These are phyloP conservation scores for Tigriopus japonicus DNA, from an alignment of 1,140 invertebrate genomes.

Conservation along the genomic window DNA sequence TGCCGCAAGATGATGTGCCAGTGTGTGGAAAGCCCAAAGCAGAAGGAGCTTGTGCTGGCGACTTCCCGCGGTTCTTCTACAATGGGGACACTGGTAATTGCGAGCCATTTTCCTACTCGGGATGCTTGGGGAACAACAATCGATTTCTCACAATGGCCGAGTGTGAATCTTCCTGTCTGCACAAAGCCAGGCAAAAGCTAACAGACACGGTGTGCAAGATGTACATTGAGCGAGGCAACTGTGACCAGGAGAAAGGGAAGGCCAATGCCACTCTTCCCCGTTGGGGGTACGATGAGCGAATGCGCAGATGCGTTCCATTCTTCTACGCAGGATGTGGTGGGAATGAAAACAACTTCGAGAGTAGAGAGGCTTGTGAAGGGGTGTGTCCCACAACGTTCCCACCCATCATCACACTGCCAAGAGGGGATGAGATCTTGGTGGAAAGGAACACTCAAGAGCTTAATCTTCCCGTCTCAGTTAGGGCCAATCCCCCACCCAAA, in stretches of 20 bases:
- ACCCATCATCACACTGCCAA: neutral
- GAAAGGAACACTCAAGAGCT: neutral
- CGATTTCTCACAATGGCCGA: neutral
- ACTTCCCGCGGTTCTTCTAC: neutral
- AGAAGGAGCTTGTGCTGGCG: neutral
- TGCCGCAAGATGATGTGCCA: neutral
- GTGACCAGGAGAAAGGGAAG: neutral
- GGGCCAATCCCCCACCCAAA: slow-evolving; percentile 4
- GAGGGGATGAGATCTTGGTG: slow-evolving; percentile 1
- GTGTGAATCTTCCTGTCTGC: neutral
- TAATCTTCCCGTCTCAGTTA: neutral
- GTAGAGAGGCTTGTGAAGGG: neutral
- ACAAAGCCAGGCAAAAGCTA: neutral
- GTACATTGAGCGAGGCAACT: neutral
- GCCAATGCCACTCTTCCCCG: neutral
- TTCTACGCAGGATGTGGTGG: neutral
- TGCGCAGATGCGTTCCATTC: slow-evolving; percentile 4
- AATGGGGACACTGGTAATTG: neutral
- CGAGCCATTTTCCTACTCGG: neutral
- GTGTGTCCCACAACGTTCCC: slow-evolving; percentile 1
- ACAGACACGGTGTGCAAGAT: neutral
- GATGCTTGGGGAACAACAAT: neutral
- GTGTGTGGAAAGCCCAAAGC: neutral
- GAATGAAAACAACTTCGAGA: neutral
- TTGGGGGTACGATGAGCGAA: neutral